Evolutionary conservation across 2,888 invertebrate species (phyloP).

Genomic region (Operophtera brumata): DNA sequence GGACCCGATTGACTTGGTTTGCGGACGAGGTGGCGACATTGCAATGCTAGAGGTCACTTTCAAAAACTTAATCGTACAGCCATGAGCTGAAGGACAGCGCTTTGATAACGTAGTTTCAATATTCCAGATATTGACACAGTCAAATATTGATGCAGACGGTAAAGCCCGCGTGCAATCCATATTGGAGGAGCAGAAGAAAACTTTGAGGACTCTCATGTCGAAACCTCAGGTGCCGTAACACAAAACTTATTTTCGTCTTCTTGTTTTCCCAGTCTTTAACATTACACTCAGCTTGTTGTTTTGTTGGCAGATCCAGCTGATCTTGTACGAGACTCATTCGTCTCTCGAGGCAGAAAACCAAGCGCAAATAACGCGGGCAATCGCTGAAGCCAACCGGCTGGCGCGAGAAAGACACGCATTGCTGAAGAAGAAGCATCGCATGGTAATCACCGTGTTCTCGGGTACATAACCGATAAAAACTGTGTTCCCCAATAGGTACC

Average conservation of each 20-base stretch:
- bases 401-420: slow-evolving; percentile 85
- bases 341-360: slow-evolving; percentile 87
- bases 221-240: slow-evolving; percentile 86
- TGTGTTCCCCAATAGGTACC: too few species aligned
- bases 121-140: slow-evolving; percentile 82
- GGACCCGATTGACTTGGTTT: slow-evolving; percentile 90
- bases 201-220: slow-evolving; percentile 86
- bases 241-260: not conserved
- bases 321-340: slow-evolving; percentile 91
- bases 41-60: slow-evolving; percentile 84
- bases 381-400: slow-evolving; percentile 85
- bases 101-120: not conserved
- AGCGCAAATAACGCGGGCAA: slow-evolving; percentile 84
- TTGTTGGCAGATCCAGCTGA: slow-evolving; percentile 84
- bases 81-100: too few species aligned
- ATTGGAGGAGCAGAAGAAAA: slow-evolving; percentile 87
- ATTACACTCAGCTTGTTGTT: not conserved
- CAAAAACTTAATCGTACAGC: not conserved
- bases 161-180: slow-evolving; percentile 83
- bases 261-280: not conserved
- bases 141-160: slow-evolving; percentile 82
- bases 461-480: too few species aligned
- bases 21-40: slow-evolving; percentile 88
- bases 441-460: slow-evolving; percentile 35
- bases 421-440: slow-evolving; percentile 58